Evolutionary conservation across 2,888 invertebrate genomes (phyloP), one percentile per base, ranked within the genome.

Genomic region (Standfussiana lucernea): DNA sequence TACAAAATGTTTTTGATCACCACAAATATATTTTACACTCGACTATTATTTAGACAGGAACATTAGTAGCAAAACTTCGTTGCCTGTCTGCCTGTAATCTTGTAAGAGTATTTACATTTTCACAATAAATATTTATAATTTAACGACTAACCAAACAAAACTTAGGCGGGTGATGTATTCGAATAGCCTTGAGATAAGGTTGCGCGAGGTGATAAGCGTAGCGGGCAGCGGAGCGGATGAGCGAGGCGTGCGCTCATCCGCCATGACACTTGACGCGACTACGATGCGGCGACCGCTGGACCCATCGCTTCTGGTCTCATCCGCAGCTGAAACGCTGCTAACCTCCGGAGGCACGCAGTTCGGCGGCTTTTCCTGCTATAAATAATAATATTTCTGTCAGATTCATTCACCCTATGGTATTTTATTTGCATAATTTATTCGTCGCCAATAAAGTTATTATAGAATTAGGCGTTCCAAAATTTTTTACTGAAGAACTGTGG

Each of bases 201-300:
- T 85, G 87, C 75, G 77, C 2, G 74, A 37, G 0, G 84, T 91
- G 75, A 89, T 87, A 82, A 91, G 89, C 83, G 90, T 84, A 86
- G 92, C 86, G 89, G 83, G 21, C 21, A 86, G 89, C 79, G 93
- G 75, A 77, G 94, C 93, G 90, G 93, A 75, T 2, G 96, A 90
- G 88, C 97, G 93, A 2, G 95, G 88, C 3, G 91, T 92, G 50
- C 96, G 91, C 83, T 97, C 97, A 83, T 98, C 97, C 0, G 97
- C 97, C 97, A 97, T 97, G 21, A 97, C 98, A 91, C 97, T 97
- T 74, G 97, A 97, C 11, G 97, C 97, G 62, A 97, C 97, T 1
- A 97, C 97, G 2, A 97, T 97, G 3, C 97, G 97, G 15, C 96
- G 93, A 6, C 97, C 96, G 40, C 94, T 96, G 1, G 96, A 92